These are phyloP conservation scores for Drosophila kurseongensis DNA, from an alignment of 1,140 invertebrate genomes.

Conservation along the genomic window DNA sequence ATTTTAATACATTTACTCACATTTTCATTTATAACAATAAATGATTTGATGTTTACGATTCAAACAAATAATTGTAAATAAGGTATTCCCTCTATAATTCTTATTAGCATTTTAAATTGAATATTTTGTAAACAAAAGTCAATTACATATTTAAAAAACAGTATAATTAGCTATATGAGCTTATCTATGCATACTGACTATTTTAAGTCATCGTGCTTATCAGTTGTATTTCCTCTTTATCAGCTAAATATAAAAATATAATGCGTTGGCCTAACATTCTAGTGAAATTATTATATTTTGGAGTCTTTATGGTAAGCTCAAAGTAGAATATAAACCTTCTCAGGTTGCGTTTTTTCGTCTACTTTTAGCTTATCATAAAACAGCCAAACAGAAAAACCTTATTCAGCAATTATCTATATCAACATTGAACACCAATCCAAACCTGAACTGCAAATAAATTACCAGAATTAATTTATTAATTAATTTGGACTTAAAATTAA, in stretches of 20 bases:
- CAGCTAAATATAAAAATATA: not conserved
- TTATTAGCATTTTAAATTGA: not conserved
- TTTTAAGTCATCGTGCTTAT: not conserved
- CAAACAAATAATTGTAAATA: not conserved
- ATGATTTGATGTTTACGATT: no score
- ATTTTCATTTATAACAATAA: no score
- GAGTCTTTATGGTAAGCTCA: no score
- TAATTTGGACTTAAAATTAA: slow-evolving; percentile 2
- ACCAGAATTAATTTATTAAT: no score
- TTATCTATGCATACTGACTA: no score
- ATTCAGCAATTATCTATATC: not conserved
- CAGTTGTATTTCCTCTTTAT: not conserved
- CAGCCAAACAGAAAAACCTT: no score
- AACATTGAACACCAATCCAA: slow-evolving; percentile 1
- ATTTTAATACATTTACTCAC: no score
- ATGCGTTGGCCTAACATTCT: not conserved
- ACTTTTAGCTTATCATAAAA: no score
- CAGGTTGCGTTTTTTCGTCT: no score
- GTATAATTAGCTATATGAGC: not conserved
- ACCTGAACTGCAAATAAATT: slow-evolving; percentile 17
- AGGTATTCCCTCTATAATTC: not conserved
- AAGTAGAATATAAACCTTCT: no score
- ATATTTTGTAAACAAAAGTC: not conserved
- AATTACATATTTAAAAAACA: not conserved
- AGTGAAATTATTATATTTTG: not conserved